Conservation (phyloP, 2,113 vertebrate species). For the Elaphurus davidianus region DNA sequence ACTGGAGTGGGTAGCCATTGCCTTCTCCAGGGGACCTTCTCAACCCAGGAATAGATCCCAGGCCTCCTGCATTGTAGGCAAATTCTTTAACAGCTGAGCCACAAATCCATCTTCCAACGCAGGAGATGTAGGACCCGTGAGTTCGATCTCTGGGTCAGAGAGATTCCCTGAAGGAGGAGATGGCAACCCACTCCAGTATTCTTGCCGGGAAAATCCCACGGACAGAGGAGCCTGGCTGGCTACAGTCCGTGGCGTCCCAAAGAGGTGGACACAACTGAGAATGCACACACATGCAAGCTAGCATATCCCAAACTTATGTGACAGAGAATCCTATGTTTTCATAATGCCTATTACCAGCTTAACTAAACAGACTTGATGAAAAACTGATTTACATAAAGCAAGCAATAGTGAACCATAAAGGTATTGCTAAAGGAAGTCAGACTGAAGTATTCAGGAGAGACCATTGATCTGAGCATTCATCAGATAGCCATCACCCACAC, state of each 20-base stretch:
- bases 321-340: neutral
- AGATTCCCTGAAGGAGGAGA: neutral
- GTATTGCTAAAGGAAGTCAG: neutral
- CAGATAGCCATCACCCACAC: neutral
- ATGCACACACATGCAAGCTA: neutral
- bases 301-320: neutral
- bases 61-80: neutral
- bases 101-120: neutral
- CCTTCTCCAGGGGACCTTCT: neutral
- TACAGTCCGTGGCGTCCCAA: neutral
- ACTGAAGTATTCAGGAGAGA: neutral
- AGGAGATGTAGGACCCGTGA: neutral
- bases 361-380: neutral
- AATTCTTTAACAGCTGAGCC: neutral
- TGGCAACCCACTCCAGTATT: neutral
- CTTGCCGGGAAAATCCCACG: neutral
- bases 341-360: neutral
- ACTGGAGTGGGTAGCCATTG: neutral
- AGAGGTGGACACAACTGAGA: neutral
- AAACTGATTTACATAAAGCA: neutral
- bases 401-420: neutral
- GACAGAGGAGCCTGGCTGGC: neutral
- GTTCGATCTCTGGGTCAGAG: neutral
- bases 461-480: neutral
- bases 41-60: neutral